Percentiles rank a stretch among this genome's conserved stretches.
Evolutionary conservation across 2,113 vertebrate species (phyloP).

Genomic region (Regulus satrapa): DNA sequence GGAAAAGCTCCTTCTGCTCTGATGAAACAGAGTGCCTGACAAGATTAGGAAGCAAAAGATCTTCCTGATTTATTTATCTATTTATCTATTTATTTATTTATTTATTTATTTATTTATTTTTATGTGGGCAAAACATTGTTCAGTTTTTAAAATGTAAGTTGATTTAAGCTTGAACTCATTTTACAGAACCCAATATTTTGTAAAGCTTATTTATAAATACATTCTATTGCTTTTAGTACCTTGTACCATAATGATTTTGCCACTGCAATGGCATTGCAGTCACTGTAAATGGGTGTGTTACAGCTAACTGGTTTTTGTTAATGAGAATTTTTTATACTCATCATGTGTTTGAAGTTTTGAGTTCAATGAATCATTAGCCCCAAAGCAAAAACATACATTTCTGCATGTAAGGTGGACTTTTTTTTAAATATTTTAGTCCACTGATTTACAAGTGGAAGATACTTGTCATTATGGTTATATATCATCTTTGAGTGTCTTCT

Average conservation of each 20-base stretch:
- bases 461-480: background rate
- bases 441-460: background rate
- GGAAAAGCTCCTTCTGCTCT: background rate
- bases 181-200: background rate
- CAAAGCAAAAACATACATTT: background rate
- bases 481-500: background rate
- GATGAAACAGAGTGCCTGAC: background rate
- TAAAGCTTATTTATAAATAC: background rate
- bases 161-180: background rate
- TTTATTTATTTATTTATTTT: background rate
- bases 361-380: background rate
- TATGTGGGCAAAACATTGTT: background rate
- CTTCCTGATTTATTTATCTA: background rate
- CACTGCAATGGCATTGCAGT: background rate
- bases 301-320: background rate
- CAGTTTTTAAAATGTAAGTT: background rate
- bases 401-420: background rate
- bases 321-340: background rate
- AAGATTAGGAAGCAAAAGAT: slow-evolving; percentile 3
- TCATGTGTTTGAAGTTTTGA: background rate
- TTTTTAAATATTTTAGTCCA: background rate
- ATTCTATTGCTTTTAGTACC: background rate
- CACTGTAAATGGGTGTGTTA: background rate
- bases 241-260: background rate
- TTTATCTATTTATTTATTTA: background rate